Conservation (phyloP, 2,797 vertebrate genomes). For the Aulostomus chinensis region DNA sequence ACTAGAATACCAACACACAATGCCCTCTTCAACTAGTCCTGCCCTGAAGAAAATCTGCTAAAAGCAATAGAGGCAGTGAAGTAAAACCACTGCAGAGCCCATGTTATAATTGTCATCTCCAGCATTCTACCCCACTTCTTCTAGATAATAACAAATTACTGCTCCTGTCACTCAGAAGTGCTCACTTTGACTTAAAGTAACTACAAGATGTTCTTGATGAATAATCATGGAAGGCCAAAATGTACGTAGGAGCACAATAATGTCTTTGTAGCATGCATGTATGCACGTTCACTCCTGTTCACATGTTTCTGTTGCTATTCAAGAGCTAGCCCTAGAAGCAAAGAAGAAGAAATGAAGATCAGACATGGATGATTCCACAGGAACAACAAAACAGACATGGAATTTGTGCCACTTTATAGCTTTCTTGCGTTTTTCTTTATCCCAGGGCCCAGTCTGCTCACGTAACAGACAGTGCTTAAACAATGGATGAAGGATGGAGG, state of each 20-base stretch:
- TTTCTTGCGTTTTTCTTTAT: slow-evolving; percentile 39
- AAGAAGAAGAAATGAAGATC: slow-evolving; percentile 36
- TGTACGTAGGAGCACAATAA: slow-evolving; percentile 47
- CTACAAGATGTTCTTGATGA: slow-evolving; percentile 56
- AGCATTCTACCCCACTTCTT: slow-evolving; percentile 78
- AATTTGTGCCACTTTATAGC: slow-evolving; percentile 60
- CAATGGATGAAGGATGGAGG: slow-evolving; percentile 48
- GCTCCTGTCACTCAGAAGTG: slow-evolving; percentile 70
- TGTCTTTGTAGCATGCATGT: slow-evolving; percentile 54
- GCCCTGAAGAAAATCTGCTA: slow-evolving; percentile 60
- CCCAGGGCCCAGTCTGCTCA: slow-evolving; percentile 30
- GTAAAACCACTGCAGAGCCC: slow-evolving; percentile 30
- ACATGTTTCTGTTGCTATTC: slow-evolving; percentile 42
- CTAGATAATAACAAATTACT: slow-evolving; percentile 76
- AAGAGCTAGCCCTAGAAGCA: slow-evolving; percentile 37
- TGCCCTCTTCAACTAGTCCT: slow-evolving; percentile 35
- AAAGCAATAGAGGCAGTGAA: slow-evolving; percentile 48
- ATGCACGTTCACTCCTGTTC: slow-evolving; percentile 37
- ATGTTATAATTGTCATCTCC: slow-evolving; percentile 54
- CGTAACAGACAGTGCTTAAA: slow-evolving; percentile 43
- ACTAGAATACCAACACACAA: slow-evolving; percentile 51
- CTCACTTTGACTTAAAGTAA: slow-evolving; percentile 66
- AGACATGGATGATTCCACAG: slow-evolving; percentile 56
- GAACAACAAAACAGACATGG: slow-evolving; percentile 52
- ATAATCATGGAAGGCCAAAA: slow-evolving; percentile 56